Percentiles rank a stretch among this genome's conserved stretches.
These are phyloP conservation scores for Lasiommata megera DNA, from an alignment of 2,888 invertebrate genomes.

Conservation along the genomic window DNA sequence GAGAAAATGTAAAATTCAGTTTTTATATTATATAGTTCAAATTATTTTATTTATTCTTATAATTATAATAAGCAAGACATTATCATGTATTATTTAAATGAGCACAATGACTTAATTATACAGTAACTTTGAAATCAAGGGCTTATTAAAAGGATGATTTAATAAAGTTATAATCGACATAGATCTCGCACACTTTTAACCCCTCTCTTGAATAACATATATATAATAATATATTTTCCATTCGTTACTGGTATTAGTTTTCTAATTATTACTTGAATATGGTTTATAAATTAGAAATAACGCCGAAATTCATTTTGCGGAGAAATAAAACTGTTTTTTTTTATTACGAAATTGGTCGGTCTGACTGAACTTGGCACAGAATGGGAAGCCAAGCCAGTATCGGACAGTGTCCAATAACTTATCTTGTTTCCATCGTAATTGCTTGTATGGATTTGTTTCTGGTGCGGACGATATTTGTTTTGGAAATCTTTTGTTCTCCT, in stretches of 20 bases:
- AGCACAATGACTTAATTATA: not conserved
- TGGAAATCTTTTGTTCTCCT: slow-evolving; percentile 1
- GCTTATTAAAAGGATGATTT: not conserved
- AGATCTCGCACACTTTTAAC: too few species aligned
- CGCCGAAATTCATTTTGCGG: too few species aligned
- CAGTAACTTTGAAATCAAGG: slow-evolving; percentile 8
- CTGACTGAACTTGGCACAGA: slow-evolving; percentile 19
- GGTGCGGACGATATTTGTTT: slow-evolving; percentile 14
- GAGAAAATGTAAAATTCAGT: slow-evolving; percentile 5
- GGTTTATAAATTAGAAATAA: not conserved
- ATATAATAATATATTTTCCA: not conserved
- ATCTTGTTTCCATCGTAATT: slow-evolving; percentile 31
- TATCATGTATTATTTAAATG: not conserved
- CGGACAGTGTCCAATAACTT: slow-evolving; percentile 24
- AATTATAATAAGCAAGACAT: not conserved
- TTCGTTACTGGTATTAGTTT: not conserved
- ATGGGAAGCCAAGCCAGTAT: slow-evolving; percentile 16
- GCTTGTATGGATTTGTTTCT: slow-evolving; percentile 19
- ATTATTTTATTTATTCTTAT: not conserved
- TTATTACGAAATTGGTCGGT: slow-evolving; percentile 10
- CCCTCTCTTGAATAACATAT: too few species aligned
- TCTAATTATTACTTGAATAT: not conserved
- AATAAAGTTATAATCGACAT: not conserved
- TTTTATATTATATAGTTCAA: not conserved
- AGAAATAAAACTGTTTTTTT: not conserved